Evolutionary conservation across 2,888 invertebrate species (phyloP).

Genomic region (Oscheius sp.): DNA sequence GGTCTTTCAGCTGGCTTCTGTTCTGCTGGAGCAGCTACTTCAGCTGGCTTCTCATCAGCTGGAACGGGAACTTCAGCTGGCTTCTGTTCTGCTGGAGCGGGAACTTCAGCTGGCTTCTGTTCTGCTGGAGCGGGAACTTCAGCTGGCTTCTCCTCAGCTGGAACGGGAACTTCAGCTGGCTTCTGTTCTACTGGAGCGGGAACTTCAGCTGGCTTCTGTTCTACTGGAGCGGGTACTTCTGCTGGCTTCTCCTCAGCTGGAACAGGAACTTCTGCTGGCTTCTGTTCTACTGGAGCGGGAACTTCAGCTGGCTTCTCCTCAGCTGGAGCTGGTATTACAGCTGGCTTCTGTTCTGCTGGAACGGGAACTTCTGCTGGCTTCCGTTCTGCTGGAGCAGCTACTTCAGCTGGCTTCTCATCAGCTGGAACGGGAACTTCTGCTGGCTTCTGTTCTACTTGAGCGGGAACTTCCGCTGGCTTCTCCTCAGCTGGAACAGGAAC

Average conservation of each 20-base stretch:
- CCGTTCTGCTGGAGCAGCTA: neutral
- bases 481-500: neutral
- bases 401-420: constrained; percentile 2
- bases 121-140: constrained; percentile 8
- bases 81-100: constrained; percentile 2
- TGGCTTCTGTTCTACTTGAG: neutral
- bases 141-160: constrained; percentile 5
- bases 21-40: neutral
- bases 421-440: neutral
- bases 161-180: constrained; percentile 5
- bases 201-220: neutral
- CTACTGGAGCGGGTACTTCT: neutral
- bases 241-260: constrained; percentile 12
- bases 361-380: neutral
- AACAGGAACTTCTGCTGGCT: neutral
- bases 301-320: constrained; percentile 12
- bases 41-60: constrained; percentile 6
- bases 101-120: constrained; percentile 5
- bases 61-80: neutral
- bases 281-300: constrained; percentile 4
- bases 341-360: constrained; percentile 1
- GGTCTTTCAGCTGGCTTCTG: neutral
- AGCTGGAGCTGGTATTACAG: neutral
- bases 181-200: constrained; percentile 1
- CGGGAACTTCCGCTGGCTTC: neutral